phyloP scores from a whole-genome alignment of 2,888 invertebrate genomes.

The Bedellia somnulentella region DNA sequence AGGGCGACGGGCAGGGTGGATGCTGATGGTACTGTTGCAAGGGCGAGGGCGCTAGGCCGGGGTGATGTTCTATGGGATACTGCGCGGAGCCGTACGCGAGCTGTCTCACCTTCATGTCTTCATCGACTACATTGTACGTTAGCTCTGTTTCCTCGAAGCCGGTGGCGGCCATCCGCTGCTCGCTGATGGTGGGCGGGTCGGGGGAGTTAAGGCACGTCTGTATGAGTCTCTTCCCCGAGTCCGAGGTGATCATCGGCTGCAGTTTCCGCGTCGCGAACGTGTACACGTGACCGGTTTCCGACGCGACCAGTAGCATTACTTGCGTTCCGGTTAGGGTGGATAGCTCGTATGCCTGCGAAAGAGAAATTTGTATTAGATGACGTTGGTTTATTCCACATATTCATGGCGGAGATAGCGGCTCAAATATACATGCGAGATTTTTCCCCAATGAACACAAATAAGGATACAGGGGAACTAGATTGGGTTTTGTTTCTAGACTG shows the following conservation, averaged over 20 bases:
- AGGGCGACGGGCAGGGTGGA: constrained; percentile 74
- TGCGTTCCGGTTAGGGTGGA: constrained; percentile 99
- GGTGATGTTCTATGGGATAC: constrained; percentile 69
- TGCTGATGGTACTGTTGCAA: constrained; percentile 75
- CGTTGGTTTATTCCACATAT: no score
- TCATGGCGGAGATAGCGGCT: no score
- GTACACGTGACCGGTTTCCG: constrained; percentile 99
- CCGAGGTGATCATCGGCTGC: constrained; percentile 99
- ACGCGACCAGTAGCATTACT: constrained; percentile 98
- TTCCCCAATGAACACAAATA: no score
- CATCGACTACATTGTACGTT: constrained; percentile 93
- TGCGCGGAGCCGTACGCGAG: constrained; percentile 84
- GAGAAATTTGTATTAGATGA: constrained; percentile 8
- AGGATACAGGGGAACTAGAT: no score
- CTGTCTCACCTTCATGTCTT: constrained; percentile 97
- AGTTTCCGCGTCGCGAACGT: constrained; percentile 98
- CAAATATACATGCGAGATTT: no score
- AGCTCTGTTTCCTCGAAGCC: constrained; percentile 99
- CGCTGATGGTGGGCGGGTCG: constrained; percentile 82
- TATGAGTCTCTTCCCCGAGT: constrained; percentile 95
- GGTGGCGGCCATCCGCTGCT: constrained; percentile 97
- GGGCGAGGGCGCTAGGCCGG: constrained; percentile 65
- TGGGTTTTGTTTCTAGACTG: no score
- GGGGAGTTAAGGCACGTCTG: constrained; percentile 98
- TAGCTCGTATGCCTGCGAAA: constrained; percentile 92